These are phyloP conservation scores for Sander vitreus DNA, from an alignment of 2,113 vertebrate genomes.

Conservation along the genomic window DNA sequence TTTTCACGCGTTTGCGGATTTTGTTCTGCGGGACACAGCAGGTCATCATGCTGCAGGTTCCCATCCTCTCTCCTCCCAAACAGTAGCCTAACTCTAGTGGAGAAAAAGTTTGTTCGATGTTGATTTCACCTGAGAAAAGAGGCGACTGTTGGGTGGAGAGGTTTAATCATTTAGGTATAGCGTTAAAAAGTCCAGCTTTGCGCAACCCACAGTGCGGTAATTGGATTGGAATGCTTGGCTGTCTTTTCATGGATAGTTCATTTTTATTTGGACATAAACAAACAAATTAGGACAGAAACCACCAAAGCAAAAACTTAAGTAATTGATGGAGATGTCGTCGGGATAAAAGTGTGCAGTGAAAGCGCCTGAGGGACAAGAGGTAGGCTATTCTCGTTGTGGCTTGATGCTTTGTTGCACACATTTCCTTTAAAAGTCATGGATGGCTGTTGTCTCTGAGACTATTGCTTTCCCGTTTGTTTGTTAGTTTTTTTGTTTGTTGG, in stretches of 20 bases:
- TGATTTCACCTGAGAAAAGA: not conserved
- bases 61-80: slow-evolving; percentile 2
- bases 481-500: not conserved
- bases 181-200: slow-evolving; percentile 11
- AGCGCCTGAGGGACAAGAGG: not conserved
- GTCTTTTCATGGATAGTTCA: not conserved
- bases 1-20: slow-evolving; percentile 23
- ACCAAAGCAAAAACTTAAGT: not conserved
- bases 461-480: not conserved
- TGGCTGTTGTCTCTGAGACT: not conserved
- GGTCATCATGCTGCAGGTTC: not conserved
- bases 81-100: not conserved
- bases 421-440: not conserved
- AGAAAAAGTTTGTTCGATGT: slow-evolving; percentile 38
- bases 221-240: not conserved
- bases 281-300: not conserved
- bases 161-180: not conserved
- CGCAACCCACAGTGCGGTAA: not conserved
- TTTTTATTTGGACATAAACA: not conserved
- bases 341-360: slow-evolving; percentile 4
- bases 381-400: not conserved
- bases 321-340: not conserved
- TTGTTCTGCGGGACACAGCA: not conserved
- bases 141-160: not conserved
- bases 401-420: not conserved